Evolutionary conservation across 2,888 invertebrate genomes (phyloP).

Genomic region (Caenorhabditis imperialis): DNA sequence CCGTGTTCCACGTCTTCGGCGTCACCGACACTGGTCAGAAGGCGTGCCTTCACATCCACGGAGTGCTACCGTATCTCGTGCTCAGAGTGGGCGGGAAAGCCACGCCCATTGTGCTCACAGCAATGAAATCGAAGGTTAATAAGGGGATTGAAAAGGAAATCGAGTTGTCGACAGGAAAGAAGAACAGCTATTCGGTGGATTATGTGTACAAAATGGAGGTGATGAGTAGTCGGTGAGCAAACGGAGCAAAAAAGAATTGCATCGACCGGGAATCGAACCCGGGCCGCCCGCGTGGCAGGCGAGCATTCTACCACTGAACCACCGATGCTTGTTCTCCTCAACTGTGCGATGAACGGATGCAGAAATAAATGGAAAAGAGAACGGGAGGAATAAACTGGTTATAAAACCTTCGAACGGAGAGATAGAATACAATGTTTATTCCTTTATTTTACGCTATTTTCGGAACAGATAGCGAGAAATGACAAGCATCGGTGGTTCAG

Average conservation of each 20-base stretch:
- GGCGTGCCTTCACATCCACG: slow-evolving; percentile 72
- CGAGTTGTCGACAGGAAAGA: slow-evolving; percentile 20
- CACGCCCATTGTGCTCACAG: slow-evolving; percentile 20
- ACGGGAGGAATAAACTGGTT: no score
- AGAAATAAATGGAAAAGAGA: no score
- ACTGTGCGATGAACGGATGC: no score
- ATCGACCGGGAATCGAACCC: slow-evolving; percentile 73
- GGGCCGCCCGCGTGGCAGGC: slow-evolving; percentile 73
- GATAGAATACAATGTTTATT: no score
- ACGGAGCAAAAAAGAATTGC: slow-evolving; percentile 45
- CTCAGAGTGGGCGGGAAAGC: slow-evolving; percentile 64
- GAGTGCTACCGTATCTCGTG: slow-evolving; percentile 69
- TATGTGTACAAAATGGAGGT: slow-evolving; percentile 53
- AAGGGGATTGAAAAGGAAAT: slow-evolving; percentile 44
- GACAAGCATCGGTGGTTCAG: slow-evolving; percentile 68
- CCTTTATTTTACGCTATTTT: neutral
- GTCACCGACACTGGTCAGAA: slow-evolving; percentile 59
- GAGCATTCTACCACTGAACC: slow-evolving; percentile 74
- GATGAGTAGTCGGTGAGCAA: slow-evolving; percentile 36
- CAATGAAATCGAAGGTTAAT: slow-evolving; percentile 41
- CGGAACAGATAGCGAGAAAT: neutral
- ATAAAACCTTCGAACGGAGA: no score
- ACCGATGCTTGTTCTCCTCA: slow-evolving; percentile 57
- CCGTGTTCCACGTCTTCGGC: slow-evolving; percentile 52
- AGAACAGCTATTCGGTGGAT: slow-evolving; percentile 18